phyloP scores from a whole-genome alignment of 2,113 vertebrate genomes.

The Mobula birostris region DNA sequence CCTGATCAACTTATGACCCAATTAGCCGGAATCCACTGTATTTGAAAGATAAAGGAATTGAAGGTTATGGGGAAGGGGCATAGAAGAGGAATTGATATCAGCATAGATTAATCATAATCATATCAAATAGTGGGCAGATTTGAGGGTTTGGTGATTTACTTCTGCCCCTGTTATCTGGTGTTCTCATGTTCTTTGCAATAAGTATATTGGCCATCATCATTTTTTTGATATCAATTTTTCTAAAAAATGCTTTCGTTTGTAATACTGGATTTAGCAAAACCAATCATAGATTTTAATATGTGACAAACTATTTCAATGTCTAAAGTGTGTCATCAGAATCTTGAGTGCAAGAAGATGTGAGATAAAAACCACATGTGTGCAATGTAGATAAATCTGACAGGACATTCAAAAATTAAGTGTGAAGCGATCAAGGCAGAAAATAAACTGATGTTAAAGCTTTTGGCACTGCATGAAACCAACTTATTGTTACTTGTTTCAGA shows the following conservation, averaged over 20 bases:
- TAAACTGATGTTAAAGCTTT: background rate
- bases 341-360: background rate
- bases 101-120: too few relatives aligned
- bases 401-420: background rate
- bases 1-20: too few relatives aligned
- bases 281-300: constrained; percentile 28
- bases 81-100: too few relatives aligned
- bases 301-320: constrained; percentile 10
- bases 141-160: too few relatives aligned
- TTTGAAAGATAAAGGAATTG: too few relatives aligned
- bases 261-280: background rate
- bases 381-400: background rate
- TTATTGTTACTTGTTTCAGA: constrained; percentile 21
- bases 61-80: too few relatives aligned
- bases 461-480: background rate
- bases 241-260: background rate
- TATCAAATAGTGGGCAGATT: too few relatives aligned
- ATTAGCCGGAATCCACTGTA: too few relatives aligned
- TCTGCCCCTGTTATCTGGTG: too few relatives aligned
- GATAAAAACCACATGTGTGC: constrained; percentile 10
- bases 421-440: constrained; percentile 8
- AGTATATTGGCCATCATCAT: background rate
- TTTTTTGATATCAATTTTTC: background rate
- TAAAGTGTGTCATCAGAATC: background rate
- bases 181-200: too few relatives aligned